Percentiles rank a stretch among this genome's conserved stretches.
Conservation (phyloP, 2,888 invertebrate genomes). For the Myopa testacea region DNA sequence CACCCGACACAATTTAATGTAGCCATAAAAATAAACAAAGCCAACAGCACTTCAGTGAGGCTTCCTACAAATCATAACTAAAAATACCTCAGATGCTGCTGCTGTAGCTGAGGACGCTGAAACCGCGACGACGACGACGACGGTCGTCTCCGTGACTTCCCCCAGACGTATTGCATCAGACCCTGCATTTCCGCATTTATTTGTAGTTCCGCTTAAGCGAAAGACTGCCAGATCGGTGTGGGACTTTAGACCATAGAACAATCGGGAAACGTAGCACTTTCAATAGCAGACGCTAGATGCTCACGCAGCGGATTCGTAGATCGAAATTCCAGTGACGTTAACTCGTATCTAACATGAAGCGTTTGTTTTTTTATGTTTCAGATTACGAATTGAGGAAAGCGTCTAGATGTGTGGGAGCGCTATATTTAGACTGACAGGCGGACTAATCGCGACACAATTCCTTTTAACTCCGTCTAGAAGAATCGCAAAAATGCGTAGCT, state of each 20-base stretch:
- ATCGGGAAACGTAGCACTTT: neutral
- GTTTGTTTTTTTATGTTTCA: neutral
- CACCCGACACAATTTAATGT: conserved; percentile 7
- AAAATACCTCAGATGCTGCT: conserved; percentile 1
- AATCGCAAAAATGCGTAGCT: neutral
- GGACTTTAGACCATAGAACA: no score
- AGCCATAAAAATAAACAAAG: conserved; percentile 13
- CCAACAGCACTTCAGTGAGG: conserved; percentile 5
- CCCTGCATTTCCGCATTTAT: conserved; percentile 24
- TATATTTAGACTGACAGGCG: conserved; percentile 26
- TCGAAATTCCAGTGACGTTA: neutral
- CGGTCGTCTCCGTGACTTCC: neutral
- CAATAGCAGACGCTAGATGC: neutral
- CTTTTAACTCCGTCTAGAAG: neutral
- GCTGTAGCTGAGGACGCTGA: neutral
- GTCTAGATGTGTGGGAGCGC: conserved; percentile 21
- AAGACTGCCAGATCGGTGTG: neutral
- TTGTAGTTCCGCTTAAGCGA: conserved; percentile 13
- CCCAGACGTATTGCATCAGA: neutral
- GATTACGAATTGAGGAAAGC: conserved; percentile 24
- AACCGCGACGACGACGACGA: neutral
- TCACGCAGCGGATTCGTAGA: neutral
- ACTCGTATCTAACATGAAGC: neutral
- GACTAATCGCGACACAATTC: neutral
- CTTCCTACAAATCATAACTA: conserved; percentile 9